Conservation (phyloP, 1,140 invertebrate genomes). For the Hylyphantes graminicola region DNA sequence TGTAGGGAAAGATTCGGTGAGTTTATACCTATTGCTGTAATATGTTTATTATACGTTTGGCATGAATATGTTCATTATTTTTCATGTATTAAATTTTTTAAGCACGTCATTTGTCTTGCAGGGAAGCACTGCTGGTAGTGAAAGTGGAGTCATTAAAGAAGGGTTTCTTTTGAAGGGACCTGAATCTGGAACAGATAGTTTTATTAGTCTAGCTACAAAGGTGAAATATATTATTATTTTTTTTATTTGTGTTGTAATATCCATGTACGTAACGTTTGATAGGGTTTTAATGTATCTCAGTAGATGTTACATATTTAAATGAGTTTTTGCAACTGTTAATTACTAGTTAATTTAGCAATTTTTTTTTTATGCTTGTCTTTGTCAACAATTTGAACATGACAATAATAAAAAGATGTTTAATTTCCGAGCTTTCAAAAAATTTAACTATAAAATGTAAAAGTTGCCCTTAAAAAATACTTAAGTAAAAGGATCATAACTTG, state of each 20-base stretch:
- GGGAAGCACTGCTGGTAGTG: constrained; percentile 38
- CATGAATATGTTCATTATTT: constrained; percentile 4
- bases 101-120: neutral
- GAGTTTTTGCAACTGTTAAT: neutral
- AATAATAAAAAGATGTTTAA: too few relatives aligned
- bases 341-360: neutral
- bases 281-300: neutral
- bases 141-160: constrained; percentile 83
- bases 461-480: too few relatives aligned
- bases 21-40: constrained; percentile 23
- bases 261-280: neutral
- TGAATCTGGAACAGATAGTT: constrained; percentile 73
- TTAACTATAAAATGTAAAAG: too few relatives aligned
- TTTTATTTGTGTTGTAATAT: neutral
- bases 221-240: constrained; percentile 61
- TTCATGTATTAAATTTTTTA: neutral
- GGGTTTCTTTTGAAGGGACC: constrained; percentile 91
- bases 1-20: constrained; percentile 62
- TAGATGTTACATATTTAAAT: neutral
- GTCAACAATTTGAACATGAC: too few relatives aligned
- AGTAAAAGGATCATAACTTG: too few relatives aligned
- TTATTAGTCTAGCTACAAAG: constrained; percentile 66
- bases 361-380: too few relatives aligned
- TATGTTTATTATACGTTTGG: neutral
- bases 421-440: too few relatives aligned